A percentile compares a stretch with the other conserved stretches of the same genome.
These are phyloP conservation scores for Drosophila fuyamai DNA, from an alignment of 1,140 invertebrate species.

Conservation along the genomic window DNA sequence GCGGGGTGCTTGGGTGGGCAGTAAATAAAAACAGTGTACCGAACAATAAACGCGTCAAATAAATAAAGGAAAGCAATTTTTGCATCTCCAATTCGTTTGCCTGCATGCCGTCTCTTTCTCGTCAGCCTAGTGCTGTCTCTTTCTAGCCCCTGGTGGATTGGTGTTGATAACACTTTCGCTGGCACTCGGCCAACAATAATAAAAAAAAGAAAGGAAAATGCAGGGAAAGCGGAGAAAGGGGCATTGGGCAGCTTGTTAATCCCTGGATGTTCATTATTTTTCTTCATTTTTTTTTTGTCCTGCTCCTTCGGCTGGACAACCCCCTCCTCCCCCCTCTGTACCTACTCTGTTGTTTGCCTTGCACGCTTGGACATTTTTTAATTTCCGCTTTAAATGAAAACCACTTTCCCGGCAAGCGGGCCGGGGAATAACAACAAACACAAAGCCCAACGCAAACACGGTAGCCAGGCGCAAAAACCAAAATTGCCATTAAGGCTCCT, in stretches of 20 bases:
- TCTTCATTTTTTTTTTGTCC: conserved; percentile 9
- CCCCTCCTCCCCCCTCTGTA: neutral
- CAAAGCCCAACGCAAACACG: conserved; percentile 6
- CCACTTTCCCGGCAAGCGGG: conserved; percentile 48
- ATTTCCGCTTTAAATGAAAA: conserved; percentile 81
- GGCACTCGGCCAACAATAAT: conserved; percentile 25
- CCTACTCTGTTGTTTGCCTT: conserved; percentile 32
- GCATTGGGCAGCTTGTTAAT: conserved; percentile 40
- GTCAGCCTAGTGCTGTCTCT: neutral
- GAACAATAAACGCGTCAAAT: conserved; percentile 49
- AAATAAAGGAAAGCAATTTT: conserved; percentile 55
- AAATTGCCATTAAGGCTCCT: conserved; percentile 49
- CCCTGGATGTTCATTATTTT: conserved; percentile 58
- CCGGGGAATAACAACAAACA: conserved; percentile 16
- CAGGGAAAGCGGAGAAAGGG: conserved; percentile 4
- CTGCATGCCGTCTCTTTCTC: conserved; percentile 4
- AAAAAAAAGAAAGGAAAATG: neutral
- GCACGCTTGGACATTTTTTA: conserved; percentile 72
- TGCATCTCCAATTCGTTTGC: conserved; percentile 18
- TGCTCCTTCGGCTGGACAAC: conserved; percentile 10
- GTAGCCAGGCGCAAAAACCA: conserved; percentile 20
- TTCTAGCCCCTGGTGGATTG: conserved; percentile 8
- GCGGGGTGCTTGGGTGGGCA: neutral
- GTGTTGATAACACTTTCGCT: conserved; percentile 60
- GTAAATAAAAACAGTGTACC: conserved; percentile 7